These are phyloP conservation scores for Macroteleia sp. DNA, from an alignment of 2,888 invertebrate species.

Conservation along the genomic window DNA sequence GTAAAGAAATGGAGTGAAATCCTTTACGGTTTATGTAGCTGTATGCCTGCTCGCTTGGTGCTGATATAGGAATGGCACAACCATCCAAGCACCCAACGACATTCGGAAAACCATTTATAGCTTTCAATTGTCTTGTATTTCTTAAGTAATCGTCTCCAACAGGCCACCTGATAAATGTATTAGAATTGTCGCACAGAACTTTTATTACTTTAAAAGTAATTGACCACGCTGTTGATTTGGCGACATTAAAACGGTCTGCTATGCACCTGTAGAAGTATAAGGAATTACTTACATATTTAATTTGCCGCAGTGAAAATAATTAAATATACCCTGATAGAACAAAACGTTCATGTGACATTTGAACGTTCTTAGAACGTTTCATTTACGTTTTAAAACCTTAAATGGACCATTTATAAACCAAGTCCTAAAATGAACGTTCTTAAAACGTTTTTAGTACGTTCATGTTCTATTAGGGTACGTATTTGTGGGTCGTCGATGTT, in stretches of 20 bases:
- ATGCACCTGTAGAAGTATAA: background rate
- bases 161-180: background rate
- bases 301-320: no score
- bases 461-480: no score
- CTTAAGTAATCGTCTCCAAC: background rate
- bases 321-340: no score
- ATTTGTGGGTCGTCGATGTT: no score
- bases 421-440: no score
- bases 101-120: background rate
- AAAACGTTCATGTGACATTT: no score
- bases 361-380: no score
- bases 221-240: background rate
- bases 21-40: slow-evolving; percentile 5
- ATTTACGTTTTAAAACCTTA: no score
- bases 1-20: background rate
- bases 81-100: background rate
- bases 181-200: background rate
- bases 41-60: background rate
- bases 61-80: slow-evolving; percentile 1
- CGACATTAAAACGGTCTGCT: background rate
- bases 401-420: no score
- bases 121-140: background rate
- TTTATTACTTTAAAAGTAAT: background rate
- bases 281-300: no score
- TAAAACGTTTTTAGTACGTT: no score